These are phyloP conservation scores for Pachymerium ferrugineum DNA, from an alignment of 2,888 invertebrate species.

Conservation along the genomic window DNA sequence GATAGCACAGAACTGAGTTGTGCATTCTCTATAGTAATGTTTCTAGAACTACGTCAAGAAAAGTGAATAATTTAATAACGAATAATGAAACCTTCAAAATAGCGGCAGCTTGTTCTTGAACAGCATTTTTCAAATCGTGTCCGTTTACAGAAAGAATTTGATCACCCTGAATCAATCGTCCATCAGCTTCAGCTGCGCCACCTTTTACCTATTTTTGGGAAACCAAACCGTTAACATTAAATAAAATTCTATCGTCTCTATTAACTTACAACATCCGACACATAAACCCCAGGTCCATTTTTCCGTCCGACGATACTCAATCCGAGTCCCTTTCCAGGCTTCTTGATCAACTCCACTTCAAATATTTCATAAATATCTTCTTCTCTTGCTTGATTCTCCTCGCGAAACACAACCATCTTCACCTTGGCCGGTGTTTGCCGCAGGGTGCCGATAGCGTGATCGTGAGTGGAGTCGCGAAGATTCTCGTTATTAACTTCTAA, in stretches of 20 bases:
- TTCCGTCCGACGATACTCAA: conserved; percentile 75
- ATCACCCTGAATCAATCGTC: conserved; percentile 86
- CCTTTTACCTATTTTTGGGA: conserved; percentile 64
- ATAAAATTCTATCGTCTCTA: neutral
- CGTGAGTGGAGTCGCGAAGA: conserved; percentile 71
- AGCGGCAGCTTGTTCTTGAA: conserved; percentile 77
- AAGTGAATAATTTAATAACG: neutral
- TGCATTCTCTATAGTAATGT: no score
- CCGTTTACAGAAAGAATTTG: conserved; percentile 82
- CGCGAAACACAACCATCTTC: conserved; percentile 72
- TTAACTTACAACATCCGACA: conserved; percentile 81
- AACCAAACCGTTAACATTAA: neutral
- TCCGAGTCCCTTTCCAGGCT: conserved; percentile 81
- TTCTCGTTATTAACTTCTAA: conserved; percentile 78
- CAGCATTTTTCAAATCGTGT: conserved; percentile 65
- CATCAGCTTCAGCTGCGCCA: conserved; percentile 77
- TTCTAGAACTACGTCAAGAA: no score
- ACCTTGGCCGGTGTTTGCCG: conserved; percentile 77
- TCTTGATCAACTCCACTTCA: conserved; percentile 78
- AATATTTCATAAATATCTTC: conserved; percentile 64
- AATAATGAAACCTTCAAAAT: conserved; percentile 62
- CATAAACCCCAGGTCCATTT: conserved; percentile 74
- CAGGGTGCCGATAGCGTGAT: conserved; percentile 73
- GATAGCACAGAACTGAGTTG: no score
- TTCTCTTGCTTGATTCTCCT: conserved; percentile 54